phyloP scores from a whole-genome alignment of 1,140 invertebrate species.

The Papilio dardanus region DNA sequence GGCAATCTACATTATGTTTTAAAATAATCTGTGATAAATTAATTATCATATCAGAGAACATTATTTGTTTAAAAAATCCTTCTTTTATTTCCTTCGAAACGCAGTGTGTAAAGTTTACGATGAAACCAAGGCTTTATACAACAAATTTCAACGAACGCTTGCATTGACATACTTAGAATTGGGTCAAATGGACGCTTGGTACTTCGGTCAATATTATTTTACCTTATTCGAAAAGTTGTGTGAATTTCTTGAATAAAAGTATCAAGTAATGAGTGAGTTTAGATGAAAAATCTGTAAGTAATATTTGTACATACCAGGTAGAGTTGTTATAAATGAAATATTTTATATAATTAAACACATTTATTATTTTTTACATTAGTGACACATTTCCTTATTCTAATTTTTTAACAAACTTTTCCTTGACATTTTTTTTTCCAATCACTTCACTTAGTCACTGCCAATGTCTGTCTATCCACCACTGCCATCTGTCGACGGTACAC shows the following conservation, averaged over 20 bases:
- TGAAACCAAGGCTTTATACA: not conserved
- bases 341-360: constrained; percentile 24
- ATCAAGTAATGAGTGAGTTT: not conserved
- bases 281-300: not conserved
- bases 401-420: constrained; percentile 29
- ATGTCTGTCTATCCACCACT: constrained; percentile 12
- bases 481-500: not conserved
- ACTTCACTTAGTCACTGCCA: constrained; percentile 25
- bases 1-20: not conserved
- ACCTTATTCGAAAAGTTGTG: too few relatives aligned
- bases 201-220: not conserved
- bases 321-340: constrained; percentile 20
- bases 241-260: too few relatives aligned
- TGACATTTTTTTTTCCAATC: constrained; percentile 1
- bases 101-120: not conserved
- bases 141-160: not conserved
- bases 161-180: constrained; percentile 31
- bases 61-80: not conserved
- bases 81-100: not conserved
- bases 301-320: constrained; percentile 13
- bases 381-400: constrained; percentile 6
- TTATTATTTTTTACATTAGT: constrained; percentile 29
- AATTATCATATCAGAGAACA: not conserved
- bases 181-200: constrained; percentile 4
- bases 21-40: not conserved